A percentile compares a stretch with the other conserved stretches of the same genome.
Conservation (phyloP, 2,888 invertebrate species). For the Endomychus coccineus region DNA sequence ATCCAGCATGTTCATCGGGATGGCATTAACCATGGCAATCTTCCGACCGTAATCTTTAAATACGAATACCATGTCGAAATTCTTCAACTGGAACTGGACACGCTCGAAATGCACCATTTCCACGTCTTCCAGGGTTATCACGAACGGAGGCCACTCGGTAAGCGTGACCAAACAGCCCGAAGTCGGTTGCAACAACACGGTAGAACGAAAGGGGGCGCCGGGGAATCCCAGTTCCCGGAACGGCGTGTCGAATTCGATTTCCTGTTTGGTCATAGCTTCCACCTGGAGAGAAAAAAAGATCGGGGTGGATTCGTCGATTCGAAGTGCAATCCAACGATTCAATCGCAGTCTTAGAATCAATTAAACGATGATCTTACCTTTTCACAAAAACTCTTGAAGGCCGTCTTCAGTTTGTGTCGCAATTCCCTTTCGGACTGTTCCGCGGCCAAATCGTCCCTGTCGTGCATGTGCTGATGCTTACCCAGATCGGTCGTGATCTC, state of each 20-base stretch:
- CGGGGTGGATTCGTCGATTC: too few species aligned
- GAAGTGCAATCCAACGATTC: too few species aligned
- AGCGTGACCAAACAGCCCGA: conserved; percentile 96
- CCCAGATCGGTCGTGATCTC: conserved; percentile 99
- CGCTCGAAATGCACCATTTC: conserved; percentile 98
- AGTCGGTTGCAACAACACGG: conserved; percentile 93
- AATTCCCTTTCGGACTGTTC: conserved; percentile 98
- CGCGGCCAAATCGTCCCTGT: conserved; percentile 95
- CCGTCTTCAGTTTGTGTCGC: conserved; percentile 91
- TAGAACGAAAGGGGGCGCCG: conserved; percentile 94
- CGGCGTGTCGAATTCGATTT: conserved; percentile 97
- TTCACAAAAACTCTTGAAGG: conserved; percentile 98
- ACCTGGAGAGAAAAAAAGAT: conserved; percentile 48
- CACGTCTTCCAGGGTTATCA: conserved; percentile 94
- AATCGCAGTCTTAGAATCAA: background rate
- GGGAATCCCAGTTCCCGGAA: conserved; percentile 97
- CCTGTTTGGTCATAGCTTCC: conserved; percentile 90
- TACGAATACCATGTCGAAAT: conserved; percentile 99
- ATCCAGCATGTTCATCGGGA: conserved; percentile 98
- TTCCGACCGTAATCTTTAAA: conserved; percentile 96
- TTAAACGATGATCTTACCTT: conserved; percentile 52
- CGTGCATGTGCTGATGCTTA: conserved; percentile 99
- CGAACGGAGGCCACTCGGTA: conserved; percentile 99
- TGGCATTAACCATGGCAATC: conserved; percentile 95
- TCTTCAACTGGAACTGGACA: conserved; percentile 96